Percentiles rank a stretch among this genome's conserved stretches.
phyloP scores from a whole-genome alignment of 2,797 vertebrate genomes.

The Phaenicophaeus curvirostris region DNA sequence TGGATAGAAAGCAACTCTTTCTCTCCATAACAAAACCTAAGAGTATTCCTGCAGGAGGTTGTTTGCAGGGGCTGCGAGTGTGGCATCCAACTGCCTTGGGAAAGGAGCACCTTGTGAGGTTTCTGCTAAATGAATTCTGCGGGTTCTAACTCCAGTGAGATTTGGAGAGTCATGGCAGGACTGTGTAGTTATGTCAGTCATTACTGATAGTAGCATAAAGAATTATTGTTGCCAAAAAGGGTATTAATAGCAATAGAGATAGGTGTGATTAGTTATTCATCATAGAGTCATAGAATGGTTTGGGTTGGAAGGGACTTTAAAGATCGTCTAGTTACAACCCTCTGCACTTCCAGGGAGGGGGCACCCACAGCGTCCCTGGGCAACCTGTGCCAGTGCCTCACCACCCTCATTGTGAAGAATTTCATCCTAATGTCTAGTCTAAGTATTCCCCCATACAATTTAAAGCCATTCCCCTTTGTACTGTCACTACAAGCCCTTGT shows the following conservation, averaged over 20 bases:
- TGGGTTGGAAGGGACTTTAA: too few relatives aligned
- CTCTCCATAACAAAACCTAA: neutral
- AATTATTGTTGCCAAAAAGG: neutral
- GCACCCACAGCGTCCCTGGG: too few relatives aligned
- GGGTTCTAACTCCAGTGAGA: neutral
- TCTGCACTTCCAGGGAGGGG: too few relatives aligned
- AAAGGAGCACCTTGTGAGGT: neutral
- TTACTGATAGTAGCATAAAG: neutral
- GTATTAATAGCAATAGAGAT: neutral
- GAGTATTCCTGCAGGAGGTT: neutral
- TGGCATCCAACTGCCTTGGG: neutral
- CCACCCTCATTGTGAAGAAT: too few relatives aligned
- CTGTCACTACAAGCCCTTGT: too few relatives aligned
- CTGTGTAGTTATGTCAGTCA: neutral
- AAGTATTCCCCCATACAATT: too few relatives aligned
- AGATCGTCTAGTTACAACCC: too few relatives aligned
- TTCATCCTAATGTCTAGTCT: too few relatives aligned
- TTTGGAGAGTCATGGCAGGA: neutral
- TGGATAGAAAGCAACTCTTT: neutral
- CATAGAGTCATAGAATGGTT: too few relatives aligned
- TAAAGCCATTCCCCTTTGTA: too few relatives aligned
- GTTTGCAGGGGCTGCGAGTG: neutral
- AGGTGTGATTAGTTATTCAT: neutral
- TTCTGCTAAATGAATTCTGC: neutral
- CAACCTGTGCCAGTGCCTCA: too few relatives aligned